phyloP scores from a whole-genome alignment of 92 coral and sea anemone species.

The Zoanthus solanderi region DNA sequence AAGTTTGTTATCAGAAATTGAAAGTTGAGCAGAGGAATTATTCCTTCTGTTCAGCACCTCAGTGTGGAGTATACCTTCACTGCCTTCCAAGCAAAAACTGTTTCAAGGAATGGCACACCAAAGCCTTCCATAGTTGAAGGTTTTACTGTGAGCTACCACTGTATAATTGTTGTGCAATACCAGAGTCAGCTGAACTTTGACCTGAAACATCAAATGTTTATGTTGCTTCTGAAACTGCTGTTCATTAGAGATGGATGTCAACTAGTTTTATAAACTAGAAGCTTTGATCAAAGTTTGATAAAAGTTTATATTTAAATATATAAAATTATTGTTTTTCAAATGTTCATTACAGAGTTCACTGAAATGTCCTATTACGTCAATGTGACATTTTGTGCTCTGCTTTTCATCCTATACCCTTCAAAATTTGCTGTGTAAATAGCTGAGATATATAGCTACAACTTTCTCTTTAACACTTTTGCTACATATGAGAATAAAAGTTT shows the following conservation, averaged over 20 bases:
- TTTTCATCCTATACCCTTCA: too few species aligned
- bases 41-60: conserved; percentile 19
- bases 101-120: conserved; percentile 34
- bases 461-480: conserved; percentile 29
- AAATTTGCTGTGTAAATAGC: too few species aligned
- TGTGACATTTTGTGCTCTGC: conserved; percentile 35
- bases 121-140: conserved; percentile 19
- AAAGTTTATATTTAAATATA: neutral
- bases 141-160: neutral
- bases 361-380: conserved; percentile 9
- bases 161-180: neutral
- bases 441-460: conserved; percentile 25
- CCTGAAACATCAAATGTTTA: conserved; percentile 27
- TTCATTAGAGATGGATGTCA: conserved; percentile 8
- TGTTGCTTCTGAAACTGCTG: conserved; percentile 4
- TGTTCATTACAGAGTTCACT: conserved; percentile 4
- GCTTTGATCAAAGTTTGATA: conserved; percentile 1
- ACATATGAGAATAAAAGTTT: neutral
- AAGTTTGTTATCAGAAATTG: conserved; percentile 19
- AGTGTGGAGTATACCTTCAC: conserved; percentile 24
- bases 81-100: conserved; percentile 27
- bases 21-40: conserved; percentile 32
- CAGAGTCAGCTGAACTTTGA: conserved; percentile 8
- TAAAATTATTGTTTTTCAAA: neutral
- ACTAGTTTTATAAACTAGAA: conserved; percentile 5